Evolutionary conservation across 2,888 invertebrate species (phyloP), one percentile per base, ranked within the genome.

Genomic region (Perizoma flavofasciatum): DNA sequence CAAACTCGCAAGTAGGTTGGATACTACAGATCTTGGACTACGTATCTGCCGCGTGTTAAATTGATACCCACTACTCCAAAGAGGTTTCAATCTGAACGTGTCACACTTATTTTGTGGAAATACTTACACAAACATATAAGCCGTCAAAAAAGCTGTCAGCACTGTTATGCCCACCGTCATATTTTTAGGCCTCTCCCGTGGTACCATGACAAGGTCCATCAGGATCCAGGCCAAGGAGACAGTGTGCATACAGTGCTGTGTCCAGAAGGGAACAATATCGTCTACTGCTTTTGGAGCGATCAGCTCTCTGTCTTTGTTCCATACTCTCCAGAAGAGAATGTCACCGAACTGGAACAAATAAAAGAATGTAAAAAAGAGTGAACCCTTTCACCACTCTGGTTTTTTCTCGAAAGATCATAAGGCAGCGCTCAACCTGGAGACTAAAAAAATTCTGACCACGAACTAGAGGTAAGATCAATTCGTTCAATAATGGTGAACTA

Each of bases 241-340:
- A 0, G 88, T 88, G 63, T 90, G 90, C 83, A 89, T 84, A 52
- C 84, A 79, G 67, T 90, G 89, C 49, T 89, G 89, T 0, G 82
- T 73, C 88, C 88, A 89, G 37, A 82, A 71, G 0, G 89, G 83
- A 0, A 89, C 79, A 1, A 81, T 63, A 0, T 71, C 70, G 34
- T 88, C 85, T 0, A 83, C 75, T 5, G 76, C 65, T 1, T 62
- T 55, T 0, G 89, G 90, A 11, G 82, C 82, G 10, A 90, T 67
- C 41, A 89, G 61, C 49, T 80, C 77, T 10, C 78, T 75, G 61
- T 88, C 77, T 55, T 78, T 81, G 63, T 78, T 76, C 86, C 87
- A 90, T 34, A 90, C 71, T 35, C 83, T 77, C 90, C 90, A 90
- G 69, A 90, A 90, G 34, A 88, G 66, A 43, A 84, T 81, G 61